Base-by-base conservation (phyloP, 1,140 invertebrate genomes). In the Drosophila sp. region DNA sequence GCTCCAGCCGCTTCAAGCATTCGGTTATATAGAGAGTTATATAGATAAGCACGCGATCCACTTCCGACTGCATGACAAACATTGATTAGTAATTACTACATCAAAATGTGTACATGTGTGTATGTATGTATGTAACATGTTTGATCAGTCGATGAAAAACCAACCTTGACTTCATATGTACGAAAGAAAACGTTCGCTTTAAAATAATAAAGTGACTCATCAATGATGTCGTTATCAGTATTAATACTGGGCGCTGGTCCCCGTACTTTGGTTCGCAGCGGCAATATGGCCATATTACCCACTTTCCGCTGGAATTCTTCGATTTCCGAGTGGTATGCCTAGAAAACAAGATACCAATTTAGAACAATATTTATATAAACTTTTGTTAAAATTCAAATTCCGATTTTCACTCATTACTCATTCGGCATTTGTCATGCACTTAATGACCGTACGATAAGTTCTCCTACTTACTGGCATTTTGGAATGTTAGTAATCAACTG, bases 131-230 rank as follows among this genome's bases (percentile, higher is more conserved):
- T 38, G 5, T 53, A 7, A 5, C 6, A 11, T 6, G 9, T 0
- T 16, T 18, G 14, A n/a, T 43, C 2, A 7, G n/a, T 25, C 43
- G 43, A 8, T 48, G 45, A 25, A 29, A 58, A 32, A 16, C 51
- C 78, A 94, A 96, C 96, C 94, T 99, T 99, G 56, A 99, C 98
- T 93, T 99, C 98, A 92, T 99, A 99, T 45, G 97, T 99, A 76
- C 98, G 95, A 92, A 99, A 99, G 92, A 99, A 99, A 25, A 99
- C 98, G 93, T 99, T 99, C 1, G 99, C 98, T 93, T 99, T 99
- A 92, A 99, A 99, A 92, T 95, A 99, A 91, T 96, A 97, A 7
- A 99, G 93, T 27, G 98, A 97, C 94, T 99, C 99, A 93, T 99
- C 99, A 73, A 99, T 97, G 78, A 99, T 97, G 93, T 99, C 99